Evolutionary conservation across 2,797 vertebrate genomes (phyloP), one percentile per base, ranked within the genome.

Genomic region (Xyrichtys novacula): DNA sequence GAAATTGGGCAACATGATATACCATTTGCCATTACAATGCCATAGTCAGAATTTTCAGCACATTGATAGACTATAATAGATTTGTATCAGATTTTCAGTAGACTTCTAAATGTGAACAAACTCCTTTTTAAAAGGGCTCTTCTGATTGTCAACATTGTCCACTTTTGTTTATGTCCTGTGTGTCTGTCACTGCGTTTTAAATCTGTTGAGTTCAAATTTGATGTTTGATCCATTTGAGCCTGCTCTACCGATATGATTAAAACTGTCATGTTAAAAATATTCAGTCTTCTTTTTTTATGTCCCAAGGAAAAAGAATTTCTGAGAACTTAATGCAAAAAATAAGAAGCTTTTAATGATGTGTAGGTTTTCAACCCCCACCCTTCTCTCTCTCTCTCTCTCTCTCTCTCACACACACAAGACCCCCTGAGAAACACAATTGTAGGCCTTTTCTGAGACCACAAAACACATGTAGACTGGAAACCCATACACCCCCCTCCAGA

Each of bases 231-330:
- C 6, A 16, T 20, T 17, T 59, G 31, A 69, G 42, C 25, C 22
- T 1, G 46, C 66, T 78, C 50, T 2, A n/a, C 17, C 31, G 5
- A 8, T n/a, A 25, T 46, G 17, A 84, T 76, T 84, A 85, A 83
- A 84, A 9, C 3, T 11, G 1, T 25, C 5, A 7, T 49, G 36
- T 17, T 55, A 59, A 47, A n/a, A n/a, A n/a, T n/a, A n/a, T n/a
- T 60, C 0, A 22, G 2, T 23, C 52, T 17, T 15, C 23, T 17
- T 55, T 61, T 26, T 9, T 46, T 28, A 9, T 20, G 32, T 39
- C 28, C n/a, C n/a, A n/a, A n/a, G n/a, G n/a, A n/a, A n/a, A n/a
- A 28, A 16, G 28, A 22, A 20, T 31, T 3, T 31, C n/a, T n/a
- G n/a, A n/a, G n/a, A n/a, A n/a, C n/a, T n/a, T n/a, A n/a, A n/a